phyloP scores from a whole-genome alignment of 2,888 invertebrate genomes.

The Hipparchia sbordonii region DNA sequence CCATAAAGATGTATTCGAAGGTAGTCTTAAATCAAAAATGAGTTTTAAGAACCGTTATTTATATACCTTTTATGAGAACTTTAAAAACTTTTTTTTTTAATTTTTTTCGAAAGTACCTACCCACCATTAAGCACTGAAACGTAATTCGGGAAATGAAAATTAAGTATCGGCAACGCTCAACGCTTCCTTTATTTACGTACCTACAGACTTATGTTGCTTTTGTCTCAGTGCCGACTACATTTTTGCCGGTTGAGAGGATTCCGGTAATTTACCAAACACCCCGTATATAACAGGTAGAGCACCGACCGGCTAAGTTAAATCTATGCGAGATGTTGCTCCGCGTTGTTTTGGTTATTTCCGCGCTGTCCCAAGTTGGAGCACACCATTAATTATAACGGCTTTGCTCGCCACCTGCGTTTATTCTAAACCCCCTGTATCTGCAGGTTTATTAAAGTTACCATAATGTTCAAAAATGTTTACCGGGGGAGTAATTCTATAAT shows the following conservation, averaged over 20 bases:
- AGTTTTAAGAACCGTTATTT: background rate
- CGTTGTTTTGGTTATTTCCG: slow-evolving; percentile 18
- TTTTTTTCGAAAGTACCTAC: background rate
- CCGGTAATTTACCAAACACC: background rate
- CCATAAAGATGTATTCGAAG: no score
- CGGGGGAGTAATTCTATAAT: no score
- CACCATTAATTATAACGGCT: slow-evolving; percentile 13
- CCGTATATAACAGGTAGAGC: slow-evolving; percentile 1
- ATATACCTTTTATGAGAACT: no score
- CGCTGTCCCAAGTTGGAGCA: slow-evolving; percentile 1
- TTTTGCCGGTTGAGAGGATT: slow-evolving; percentile 6
- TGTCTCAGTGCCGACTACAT: background rate
- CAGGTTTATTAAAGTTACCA: slow-evolving; percentile 1
- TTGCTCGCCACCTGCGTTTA: slow-evolving; percentile 17
- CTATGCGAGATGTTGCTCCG: slow-evolving; percentile 14
- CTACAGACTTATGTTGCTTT: background rate
- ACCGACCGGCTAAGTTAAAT: slow-evolving; percentile 11
- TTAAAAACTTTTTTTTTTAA: background rate
- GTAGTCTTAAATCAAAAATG: background rate
- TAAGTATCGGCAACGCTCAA: background rate
- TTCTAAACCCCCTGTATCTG: background rate
- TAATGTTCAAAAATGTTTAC: background rate
- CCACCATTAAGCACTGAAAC: background rate
- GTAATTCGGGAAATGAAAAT: background rate
- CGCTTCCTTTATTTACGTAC: background rate